Base-by-base conservation (phyloP, 2,113 vertebrate genomes). In the Scophthalmus maximus region DNA sequence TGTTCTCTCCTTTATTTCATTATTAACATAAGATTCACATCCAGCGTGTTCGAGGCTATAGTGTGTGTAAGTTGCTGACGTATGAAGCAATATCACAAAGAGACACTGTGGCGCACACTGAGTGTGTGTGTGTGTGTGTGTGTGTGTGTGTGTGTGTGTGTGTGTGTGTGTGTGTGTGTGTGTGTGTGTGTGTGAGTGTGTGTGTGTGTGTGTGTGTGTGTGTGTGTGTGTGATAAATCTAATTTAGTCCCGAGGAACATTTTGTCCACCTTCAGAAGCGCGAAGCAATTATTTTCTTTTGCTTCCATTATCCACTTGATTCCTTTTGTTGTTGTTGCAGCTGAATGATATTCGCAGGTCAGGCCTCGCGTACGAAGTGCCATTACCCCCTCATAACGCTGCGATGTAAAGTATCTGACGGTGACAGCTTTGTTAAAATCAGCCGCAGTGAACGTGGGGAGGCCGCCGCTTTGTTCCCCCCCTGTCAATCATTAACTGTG, bases 401-500 rank as follows among this genome's bases (percentile, higher is more conserved):
- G 60, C 30, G 0, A 15, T 75, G 73, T 73, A 64, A 76, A 76
- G 62, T 46, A 46, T 42, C 25, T 26, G n/a, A 53, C n/a, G 0
- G 10, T 71, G 86, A 73, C 63, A 69, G 69, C 60, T 52, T 56
- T 55, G 51, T 73, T 78, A 68, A 58, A 79, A 70, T 76, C 84
- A 87, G 73, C 79, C 58, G 65, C 68, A 10, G 60, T 36, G 78
- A 73, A n/a, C n/a, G n/a, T n/a, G n/a, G 15, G 64, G 57, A 46
- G 63, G 34, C 80, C 6, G 60, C 36, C 36, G 42, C 70, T 49
- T 58, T 38, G 66, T 82, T 65, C 22, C 47, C 20, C 30, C 59
- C 62, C 71, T 40, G 78, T 58, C 81, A 79, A 14, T 89, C 84
- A 84, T 77, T 60, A 64, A 49, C 68, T 57, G 5, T 58, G 72